phyloP scores from a whole-genome alignment of 2,797 vertebrate genomes.

The Falco peregrinus region DNA sequence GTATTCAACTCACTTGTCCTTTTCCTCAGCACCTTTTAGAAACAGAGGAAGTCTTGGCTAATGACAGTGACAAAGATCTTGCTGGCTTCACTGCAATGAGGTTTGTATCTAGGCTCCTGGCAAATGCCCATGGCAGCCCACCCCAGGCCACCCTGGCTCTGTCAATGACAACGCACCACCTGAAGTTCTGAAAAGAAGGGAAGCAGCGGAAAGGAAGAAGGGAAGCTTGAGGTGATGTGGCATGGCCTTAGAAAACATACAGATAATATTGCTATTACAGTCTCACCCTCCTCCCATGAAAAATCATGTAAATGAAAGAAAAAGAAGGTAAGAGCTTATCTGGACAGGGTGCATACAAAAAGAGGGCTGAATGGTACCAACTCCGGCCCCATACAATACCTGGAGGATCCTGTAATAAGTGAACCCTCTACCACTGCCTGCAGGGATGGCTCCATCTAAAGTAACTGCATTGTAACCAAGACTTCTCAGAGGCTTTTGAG shows the following conservation, averaged over 20 bases:
- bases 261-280: neutral
- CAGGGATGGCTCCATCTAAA: neutral
- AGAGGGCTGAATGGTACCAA: neutral
- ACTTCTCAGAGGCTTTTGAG: neutral
- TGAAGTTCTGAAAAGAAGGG: neutral
- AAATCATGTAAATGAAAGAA: neutral
- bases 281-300: neutral
- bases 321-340: neutral
- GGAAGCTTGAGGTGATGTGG: neutral
- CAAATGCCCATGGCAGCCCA: rapidly evolving
- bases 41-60: neutral
- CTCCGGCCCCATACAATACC: neutral
- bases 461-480: neutral
- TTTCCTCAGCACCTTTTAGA: neutral
- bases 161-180: rapidly evolving
- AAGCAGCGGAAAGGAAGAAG: neutral
- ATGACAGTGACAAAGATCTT: neutral
- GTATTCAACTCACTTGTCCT: neutral
- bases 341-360: neutral
- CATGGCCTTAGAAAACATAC: neutral
- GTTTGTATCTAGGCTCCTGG: neutral
- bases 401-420: neutral
- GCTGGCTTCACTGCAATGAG: neutral
- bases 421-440: neutral
- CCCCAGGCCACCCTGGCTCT: neutral